phyloP scores from a whole-genome alignment of 2,113 vertebrate genomes.

The Prionailurus viverrinus region DNA sequence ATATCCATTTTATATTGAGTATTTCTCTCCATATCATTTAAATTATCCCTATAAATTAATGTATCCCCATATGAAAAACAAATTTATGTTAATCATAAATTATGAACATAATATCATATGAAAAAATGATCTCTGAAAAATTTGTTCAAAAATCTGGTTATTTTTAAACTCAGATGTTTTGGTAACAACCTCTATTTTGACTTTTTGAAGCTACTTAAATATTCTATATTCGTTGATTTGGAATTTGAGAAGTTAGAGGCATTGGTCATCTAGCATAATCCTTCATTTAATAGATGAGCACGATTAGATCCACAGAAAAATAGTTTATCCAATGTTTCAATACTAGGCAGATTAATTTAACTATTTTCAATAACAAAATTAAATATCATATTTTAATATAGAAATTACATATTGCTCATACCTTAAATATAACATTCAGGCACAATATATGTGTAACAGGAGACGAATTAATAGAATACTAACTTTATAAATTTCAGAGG shows the following conservation, averaged over 20 bases:
- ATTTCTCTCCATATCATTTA: neutral
- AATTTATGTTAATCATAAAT: neutral
- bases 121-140: neutral
- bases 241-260: neutral
- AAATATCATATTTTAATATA: neutral
- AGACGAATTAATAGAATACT: neutral
- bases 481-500: neutral
- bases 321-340: neutral
- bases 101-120: neutral
- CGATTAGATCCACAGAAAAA: neutral
- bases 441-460: neutral
- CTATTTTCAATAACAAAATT: slow-evolving; percentile 4
- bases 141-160: neutral
- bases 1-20: neutral
- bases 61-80: neutral
- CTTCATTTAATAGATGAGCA: neutral
- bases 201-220: neutral
- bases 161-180: neutral
- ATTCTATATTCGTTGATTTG: neutral
- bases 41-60: neutral
- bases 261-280: neutral
- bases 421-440: neutral
- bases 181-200: neutral
- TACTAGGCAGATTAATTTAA: neutral
- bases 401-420: neutral